Percentiles rank a stretch among this genome's conserved stretches.
phyloP scores from a whole-genome alignment of 2,113 vertebrate species.

The Boleophthalmus pectinirostris region DNA sequence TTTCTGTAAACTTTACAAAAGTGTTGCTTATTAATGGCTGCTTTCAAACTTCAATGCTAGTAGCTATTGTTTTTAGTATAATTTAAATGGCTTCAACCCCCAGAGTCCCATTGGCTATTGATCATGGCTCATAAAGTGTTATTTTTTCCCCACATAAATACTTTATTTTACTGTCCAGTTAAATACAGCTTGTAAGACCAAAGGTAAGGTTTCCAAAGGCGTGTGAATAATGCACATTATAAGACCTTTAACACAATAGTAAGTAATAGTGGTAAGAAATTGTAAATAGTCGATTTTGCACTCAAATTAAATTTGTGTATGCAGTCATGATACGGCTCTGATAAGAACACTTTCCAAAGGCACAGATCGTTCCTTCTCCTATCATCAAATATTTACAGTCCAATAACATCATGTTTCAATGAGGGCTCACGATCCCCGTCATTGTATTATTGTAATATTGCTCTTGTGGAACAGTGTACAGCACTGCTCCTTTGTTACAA shows the following conservation, averaged over 20 bases:
- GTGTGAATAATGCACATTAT: too few species aligned
- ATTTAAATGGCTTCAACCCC: too few species aligned
- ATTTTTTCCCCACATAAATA: too few species aligned
- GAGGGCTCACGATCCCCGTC: not conserved
- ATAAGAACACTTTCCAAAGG: not conserved
- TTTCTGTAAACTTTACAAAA: too few species aligned
- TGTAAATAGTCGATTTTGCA: not conserved
- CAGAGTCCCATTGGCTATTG: too few species aligned
- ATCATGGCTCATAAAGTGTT: too few species aligned
- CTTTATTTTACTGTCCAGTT: too few species aligned
- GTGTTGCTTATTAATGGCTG: too few species aligned
- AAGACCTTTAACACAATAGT: not conserved
- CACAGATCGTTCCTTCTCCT: not conserved
- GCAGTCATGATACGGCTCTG: not conserved
- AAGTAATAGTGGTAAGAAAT: not conserved
- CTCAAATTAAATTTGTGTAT: not conserved
- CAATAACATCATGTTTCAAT: not conserved
- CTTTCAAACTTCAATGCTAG: too few species aligned
- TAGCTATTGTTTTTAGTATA: too few species aligned
- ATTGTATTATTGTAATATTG: not conserved
- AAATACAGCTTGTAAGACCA: too few species aligned
- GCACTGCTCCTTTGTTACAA: not conserved
- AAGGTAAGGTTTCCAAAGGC: too few species aligned
- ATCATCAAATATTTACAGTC: conserved; percentile 10
- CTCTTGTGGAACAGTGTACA: not conserved